A percentile compares a stretch with the other conserved stretches of the same genome.
These are phyloP conservation scores for Cricetomys ansorgei DNA, from an alignment of 2,113 vertebrate species.

Conservation along the genomic window DNA sequence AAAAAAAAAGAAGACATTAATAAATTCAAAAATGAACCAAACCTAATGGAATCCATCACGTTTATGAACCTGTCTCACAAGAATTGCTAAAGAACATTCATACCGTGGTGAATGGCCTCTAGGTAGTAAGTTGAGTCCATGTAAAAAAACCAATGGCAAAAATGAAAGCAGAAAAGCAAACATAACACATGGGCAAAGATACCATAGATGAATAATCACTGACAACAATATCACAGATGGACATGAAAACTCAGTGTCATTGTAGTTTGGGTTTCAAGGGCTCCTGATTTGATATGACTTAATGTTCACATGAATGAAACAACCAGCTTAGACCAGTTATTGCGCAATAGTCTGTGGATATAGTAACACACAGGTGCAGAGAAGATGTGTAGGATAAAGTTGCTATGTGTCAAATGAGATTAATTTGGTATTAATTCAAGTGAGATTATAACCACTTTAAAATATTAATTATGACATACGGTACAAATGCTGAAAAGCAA, in stretches of 20 bases:
- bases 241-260: not conserved
- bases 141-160: not conserved
- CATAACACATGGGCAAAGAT: not conserved
- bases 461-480: not conserved
- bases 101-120: not conserved
- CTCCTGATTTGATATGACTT: not conserved
- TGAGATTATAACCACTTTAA: not conserved
- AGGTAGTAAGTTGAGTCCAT: not conserved
- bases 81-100: not conserved
- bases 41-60: not conserved
- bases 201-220: too few species aligned
- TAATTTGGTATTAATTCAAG: not conserved
- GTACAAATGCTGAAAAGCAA: not conserved
- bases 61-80: not conserved
- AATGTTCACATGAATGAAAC: not conserved
- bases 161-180: not conserved
- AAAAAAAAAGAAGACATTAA: not conserved
- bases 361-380: not conserved
- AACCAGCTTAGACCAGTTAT: not conserved
- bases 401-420: not conserved
- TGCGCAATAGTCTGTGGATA: not conserved
- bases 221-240: not conserved
- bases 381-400: not conserved
- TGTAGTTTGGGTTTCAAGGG: not conserved
- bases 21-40: not conserved